Evolutionary conservation across 2,113 vertebrate species (phyloP), one percentile per base, ranked within the genome.

Genomic region (Suricata suricatta): DNA sequence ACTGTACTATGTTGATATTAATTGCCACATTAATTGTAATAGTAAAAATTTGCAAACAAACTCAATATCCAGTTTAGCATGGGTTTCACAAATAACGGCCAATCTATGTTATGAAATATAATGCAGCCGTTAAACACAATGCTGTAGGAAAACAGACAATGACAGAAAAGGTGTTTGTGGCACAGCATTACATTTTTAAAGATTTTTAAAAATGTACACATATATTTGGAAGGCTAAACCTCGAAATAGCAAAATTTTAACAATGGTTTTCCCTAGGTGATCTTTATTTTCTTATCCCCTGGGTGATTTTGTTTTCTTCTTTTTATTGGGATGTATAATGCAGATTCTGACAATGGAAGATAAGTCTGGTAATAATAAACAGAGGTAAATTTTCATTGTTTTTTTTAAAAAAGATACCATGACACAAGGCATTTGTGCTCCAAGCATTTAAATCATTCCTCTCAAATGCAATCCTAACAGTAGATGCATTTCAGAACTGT

Each of bases 1-100:
- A 33, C 64, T 74, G 23, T 93, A 27, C 14, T 57, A 80, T 35
- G 38, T 19, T 10, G 21, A 27, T 52, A 86, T 68, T 79, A 76
- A 84, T 76, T 54, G 7, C 4, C 35, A 97, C 21, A 84, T 66
- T 84, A 90, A 83, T 90, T 96, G 38, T 31, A 95, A 96, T 17
- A 80, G 81, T 2, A 96, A 88, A 95, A 92, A 16, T 25, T 41
- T 88, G 15, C 31, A 96, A 88, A 80, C 14, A 88, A 93, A 90
- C 29, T 95, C 71, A 71, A 33, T 66, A 63, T 69, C 63, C 69
- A 92, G 31, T 19, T 41, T 41, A 97, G 76, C 95, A 84, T 2
- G 33, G 66, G 64, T 76, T 92, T 92, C 19, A 54, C 76, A 94
- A 95, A 95, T 66, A 85, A 85, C 33, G 5, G 0, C 29, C 14